A percentile compares a stretch with the other conserved stretches of the same genome.
Evolutionary conservation across 2,797 vertebrate species (phyloP).

Genomic region (Rhabdophis nuchalis): DNA sequence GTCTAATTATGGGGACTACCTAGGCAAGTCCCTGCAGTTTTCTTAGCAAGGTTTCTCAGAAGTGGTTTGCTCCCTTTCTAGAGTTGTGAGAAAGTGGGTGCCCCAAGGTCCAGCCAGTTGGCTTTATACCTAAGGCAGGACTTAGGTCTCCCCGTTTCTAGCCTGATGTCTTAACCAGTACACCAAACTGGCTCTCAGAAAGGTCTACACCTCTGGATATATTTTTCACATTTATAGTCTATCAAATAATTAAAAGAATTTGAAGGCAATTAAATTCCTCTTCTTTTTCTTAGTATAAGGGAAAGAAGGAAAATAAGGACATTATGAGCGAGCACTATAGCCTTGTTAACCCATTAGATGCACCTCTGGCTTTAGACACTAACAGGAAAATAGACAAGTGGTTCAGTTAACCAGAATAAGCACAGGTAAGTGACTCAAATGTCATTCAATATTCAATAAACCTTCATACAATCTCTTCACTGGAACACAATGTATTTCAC

Average conservation of each 20-base stretch:
- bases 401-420: not conserved
- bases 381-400: not conserved
- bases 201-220: no score
- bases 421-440: not conserved
- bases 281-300: not conserved
- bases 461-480: conserved; percentile 32
- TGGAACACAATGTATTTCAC: not conserved
- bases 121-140: no score
- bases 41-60: no score
- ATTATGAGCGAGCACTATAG: not conserved
- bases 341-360: not conserved
- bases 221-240: no score
- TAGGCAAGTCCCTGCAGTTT: not conserved
- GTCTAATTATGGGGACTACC: not conserved
- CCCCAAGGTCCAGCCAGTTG: no score
- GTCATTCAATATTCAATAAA: conserved; percentile 33
- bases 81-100: no score
- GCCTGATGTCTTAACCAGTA: no score
- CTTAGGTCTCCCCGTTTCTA: no score
- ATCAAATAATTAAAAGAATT: not conserved
- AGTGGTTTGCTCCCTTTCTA: no score
- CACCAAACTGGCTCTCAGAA: not conserved
- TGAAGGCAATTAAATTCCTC: not conserved
- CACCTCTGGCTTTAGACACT: not conserved
- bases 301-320: not conserved